Percentiles rank a stretch among this genome's conserved stretches.
These are phyloP conservation scores for Hybos culiciformis DNA, from an alignment of 2,888 invertebrate genomes.

Conservation along the genomic window DNA sequence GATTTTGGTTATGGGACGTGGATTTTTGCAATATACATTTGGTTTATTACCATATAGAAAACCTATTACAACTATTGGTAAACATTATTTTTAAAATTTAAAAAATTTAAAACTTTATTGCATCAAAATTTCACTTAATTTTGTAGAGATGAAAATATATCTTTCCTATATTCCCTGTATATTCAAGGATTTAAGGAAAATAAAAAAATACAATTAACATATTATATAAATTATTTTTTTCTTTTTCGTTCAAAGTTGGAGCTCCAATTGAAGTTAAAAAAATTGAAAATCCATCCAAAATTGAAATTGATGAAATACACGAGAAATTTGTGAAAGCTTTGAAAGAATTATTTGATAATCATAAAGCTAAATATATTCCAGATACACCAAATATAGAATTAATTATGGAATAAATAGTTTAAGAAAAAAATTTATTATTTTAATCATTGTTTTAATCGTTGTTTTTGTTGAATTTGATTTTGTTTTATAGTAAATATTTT, in stretches of 20 bases:
- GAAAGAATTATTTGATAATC: conserved; percentile 61
- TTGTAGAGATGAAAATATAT: no score
- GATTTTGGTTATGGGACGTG: conserved; percentile 63
- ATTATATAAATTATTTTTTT: no score
- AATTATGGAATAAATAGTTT: conserved; percentile 24
- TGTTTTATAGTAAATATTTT: no score
- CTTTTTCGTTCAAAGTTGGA: no score
- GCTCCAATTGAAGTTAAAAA: conserved; percentile 63
- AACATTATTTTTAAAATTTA: conserved; percentile 33
- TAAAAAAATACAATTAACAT: no score
- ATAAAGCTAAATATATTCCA: conserved; percentile 63
- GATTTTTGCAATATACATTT: conserved; percentile 81
- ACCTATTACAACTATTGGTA: conserved; percentile 76
- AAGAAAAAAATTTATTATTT: no score
- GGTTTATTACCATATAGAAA: conserved; percentile 71
- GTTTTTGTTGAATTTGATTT: no score
- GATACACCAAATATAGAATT: conserved; percentile 44
- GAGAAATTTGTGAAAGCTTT: conserved; percentile 55
- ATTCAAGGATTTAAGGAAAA: conserved; percentile 41
- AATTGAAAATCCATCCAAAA: conserved; percentile 54
- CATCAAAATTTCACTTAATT: no score
- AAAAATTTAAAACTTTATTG: no score
- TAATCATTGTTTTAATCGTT: no score
- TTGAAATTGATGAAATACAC: conserved; percentile 66
- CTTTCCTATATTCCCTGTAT: no score